Evolutionary conservation across 2,797 vertebrate species (phyloP), one percentile per base, ranked within the genome.

Genomic region (Epinephelus coioides): DNA sequence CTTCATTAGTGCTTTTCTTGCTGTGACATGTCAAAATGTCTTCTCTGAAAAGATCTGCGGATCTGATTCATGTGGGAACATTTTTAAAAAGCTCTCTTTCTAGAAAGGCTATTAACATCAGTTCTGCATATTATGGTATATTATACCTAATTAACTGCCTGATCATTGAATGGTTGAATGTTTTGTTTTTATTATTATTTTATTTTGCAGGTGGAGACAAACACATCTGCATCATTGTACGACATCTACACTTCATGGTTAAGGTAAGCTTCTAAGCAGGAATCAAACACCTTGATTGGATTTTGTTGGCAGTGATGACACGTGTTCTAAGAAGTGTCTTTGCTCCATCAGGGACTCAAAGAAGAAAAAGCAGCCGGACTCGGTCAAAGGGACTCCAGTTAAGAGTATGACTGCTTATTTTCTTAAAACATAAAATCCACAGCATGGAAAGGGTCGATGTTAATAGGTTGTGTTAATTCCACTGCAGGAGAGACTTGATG

Each of bases 231-330:
- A 0, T 91, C 94, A 1, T 83, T 95, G 73, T 23, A 81, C 11
- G 91, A 95, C 19, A 95, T 95, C 68, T 95, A 95, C 79, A 87
- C 30, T 38, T 87, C 73, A 6, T 95, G 95, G 95, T 73, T 89
- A 15, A 89, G 85, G 94, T 95, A 66, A 90, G 94, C 84, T 23
- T 51, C 4, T 63, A n/a, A 7, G 30, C 9, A 30, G 19, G 8
- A 68, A 5, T 38, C 18, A 18, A 25, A 30, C 7, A 4, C 11
- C 9, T 27, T 53, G 1, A 25, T 40, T 46, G 3, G 0, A 38
- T 3, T 69, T 25, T 40, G 4, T 21, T 79, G 21, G 13, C 47
- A 10, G 43, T 50, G 19, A 43, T 70, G 7, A 5, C 8, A 21
- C 56, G 4, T 27, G 21, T 30, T 19, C 4, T 25, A 65, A 56